Base-by-base conservation (phyloP, 1,140 invertebrate species). In the Hirudo medicinalis region DNA sequence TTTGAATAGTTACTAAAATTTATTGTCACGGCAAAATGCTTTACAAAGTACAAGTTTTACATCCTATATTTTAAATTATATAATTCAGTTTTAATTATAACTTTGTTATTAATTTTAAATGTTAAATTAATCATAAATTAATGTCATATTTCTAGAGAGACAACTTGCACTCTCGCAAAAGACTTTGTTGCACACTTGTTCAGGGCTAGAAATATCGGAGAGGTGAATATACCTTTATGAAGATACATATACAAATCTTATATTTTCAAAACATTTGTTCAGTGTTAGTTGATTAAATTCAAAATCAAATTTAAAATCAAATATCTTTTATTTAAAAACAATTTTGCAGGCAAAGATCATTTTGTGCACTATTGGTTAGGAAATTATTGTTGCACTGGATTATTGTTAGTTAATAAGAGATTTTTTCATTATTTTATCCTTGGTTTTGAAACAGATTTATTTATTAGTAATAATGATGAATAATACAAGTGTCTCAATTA, bases 181-280 rank as follows among this genome's bases (percentile, higher is more conserved):
- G 79, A 83, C 72, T 87, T 87, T 75, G 78, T 81, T 15, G 86
- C 85, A 70, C 83, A 84, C 74, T 80, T 86, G 32, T 87, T 87
- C 81, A 80, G 83, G 73, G 81, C 83, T 36, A 76, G 78, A 32
- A 78, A 82, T 68, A 78, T 80, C 54, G 78, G 81, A n/a, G 82
- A 85, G 74, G 81, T 84, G 75, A 63, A 63, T 4, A 63, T 13
- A 36, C 32, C 43, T 49, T 49, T 5, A 13, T 49, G 43, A 49
- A 49, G 43, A 49, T 49, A 17, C 43, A 49, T 49, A 49, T 15
- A 15, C 43, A 15, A 5, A 15, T 5, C 43, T 2, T 49, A 17
- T 15, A 49, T 15, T 49, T 15, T 49, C 15, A 8, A 49, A 49
- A 49, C 0, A 8, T 49, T 15, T 49, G 9, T 49, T 49, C 9